Evolutionary conservation across 2,797 vertebrate species (phyloP).

Genomic region (Anas bernieri): DNA sequence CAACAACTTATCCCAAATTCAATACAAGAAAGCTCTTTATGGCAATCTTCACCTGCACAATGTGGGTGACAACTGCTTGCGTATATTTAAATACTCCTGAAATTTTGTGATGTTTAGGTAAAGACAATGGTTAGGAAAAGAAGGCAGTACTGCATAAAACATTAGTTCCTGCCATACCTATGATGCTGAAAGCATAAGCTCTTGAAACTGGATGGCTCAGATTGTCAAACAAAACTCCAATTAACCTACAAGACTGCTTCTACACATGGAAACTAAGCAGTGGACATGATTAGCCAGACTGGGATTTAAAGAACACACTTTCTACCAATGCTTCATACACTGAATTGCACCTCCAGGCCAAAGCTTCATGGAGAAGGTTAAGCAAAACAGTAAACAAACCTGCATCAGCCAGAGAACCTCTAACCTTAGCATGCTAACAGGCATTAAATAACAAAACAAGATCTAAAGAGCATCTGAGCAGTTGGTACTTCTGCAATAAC

Average conservation of each 20-base stretch:
- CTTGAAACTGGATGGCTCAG: background rate
- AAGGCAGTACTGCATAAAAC: background rate
- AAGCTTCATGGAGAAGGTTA: background rate
- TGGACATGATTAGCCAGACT: background rate
- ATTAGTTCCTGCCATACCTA: background rate
- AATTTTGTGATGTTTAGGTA: background rate
- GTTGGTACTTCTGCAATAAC: background rate
- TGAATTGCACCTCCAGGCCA: background rate
- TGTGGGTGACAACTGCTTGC: background rate
- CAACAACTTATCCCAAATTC: background rate
- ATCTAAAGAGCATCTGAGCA: background rate
- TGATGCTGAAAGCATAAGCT: background rate
- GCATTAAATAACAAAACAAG: background rate
- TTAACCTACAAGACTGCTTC: background rate
- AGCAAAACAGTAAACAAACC: background rate
- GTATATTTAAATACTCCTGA: background rate
- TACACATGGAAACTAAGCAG: background rate
- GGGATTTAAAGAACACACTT: background rate
- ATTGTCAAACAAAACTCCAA: background rate
- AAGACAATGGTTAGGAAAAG: background rate
- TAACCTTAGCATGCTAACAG: background rate
- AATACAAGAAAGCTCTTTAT: background rate
- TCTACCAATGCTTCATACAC: background rate
- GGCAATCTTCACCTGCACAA: background rate
- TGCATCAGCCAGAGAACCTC: background rate